phyloP scores from a whole-genome alignment of 2,113 vertebrate species.

The Chlorodrepanis virens region DNA sequence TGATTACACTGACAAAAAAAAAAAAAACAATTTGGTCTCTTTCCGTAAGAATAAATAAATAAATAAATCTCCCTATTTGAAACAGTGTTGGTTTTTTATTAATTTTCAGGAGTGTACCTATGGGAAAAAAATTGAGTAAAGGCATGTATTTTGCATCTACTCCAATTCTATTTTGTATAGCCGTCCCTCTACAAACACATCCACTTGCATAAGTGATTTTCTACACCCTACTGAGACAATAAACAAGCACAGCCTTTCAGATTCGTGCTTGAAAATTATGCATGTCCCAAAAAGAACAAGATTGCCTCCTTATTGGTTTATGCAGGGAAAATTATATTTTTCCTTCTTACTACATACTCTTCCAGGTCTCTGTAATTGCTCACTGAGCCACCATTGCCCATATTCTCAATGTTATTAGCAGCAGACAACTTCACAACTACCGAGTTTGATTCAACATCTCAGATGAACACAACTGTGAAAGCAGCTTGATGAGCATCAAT shows the following conservation, averaged over 20 bases:
- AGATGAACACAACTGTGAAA: slow-evolving; percentile 3
- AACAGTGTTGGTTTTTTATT: neutral
- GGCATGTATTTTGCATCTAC: neutral
- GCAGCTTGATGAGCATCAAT: slow-evolving; percentile 33
- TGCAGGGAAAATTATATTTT: neutral
- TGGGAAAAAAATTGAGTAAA: neutral
- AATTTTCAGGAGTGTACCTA: neutral
- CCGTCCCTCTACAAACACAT: neutral
- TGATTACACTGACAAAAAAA: neutral
- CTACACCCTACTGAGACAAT: neutral
- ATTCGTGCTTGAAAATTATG: neutral
- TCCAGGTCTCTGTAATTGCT: neutral
- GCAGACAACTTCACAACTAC: neutral
- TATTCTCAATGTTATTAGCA: neutral
- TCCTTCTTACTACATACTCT: neutral
- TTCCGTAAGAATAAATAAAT: neutral
- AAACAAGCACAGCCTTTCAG: neutral
- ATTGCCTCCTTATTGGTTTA: neutral
- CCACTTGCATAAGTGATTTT: neutral
- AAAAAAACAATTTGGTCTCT: neutral
- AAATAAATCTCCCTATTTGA: neutral
- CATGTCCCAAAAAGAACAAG: neutral
- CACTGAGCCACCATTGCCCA: neutral
- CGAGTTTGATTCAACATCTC: slow-evolving; percentile 14
- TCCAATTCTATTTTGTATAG: neutral